phyloP scores from a whole-genome alignment of 2,113 vertebrate species.

The Donacobius atricapilla region DNA sequence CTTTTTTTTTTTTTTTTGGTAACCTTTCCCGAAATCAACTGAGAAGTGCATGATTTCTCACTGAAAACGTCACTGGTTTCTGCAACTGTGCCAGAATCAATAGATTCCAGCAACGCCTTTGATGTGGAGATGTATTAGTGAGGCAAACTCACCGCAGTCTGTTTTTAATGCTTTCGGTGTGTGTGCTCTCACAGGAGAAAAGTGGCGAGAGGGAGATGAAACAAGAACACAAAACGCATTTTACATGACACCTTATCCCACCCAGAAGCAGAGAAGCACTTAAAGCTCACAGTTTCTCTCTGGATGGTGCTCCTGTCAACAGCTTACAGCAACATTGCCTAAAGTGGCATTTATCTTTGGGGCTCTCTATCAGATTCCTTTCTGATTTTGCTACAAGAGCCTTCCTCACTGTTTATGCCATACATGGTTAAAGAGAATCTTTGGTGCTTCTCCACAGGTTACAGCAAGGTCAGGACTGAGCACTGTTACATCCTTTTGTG shows the following conservation, averaged over 20 bases:
- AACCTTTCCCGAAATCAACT: background rate
- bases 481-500: background rate
- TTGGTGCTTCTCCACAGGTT: constrained; percentile 36
- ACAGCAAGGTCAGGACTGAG: constrained; percentile 18
- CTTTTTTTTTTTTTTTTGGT: background rate
- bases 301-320: constrained; percentile 56
- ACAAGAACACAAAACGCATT: background rate
- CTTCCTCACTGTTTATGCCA: background rate
- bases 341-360: constrained; percentile 55
- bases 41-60: constrained; percentile 33
- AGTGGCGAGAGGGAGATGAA: background rate
- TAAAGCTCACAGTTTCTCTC: constrained; percentile 5
- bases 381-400: background rate
- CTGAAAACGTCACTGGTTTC: background rate
- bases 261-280: constrained; percentile 34
- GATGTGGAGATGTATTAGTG: background rate
- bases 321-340: constrained; percentile 45
- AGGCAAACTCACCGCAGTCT: background rate
- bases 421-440: constrained; percentile 45
- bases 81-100: constrained; percentile 13
- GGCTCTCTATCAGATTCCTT: constrained; percentile 57
- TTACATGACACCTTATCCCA: constrained; percentile 37
- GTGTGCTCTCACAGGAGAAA: background rate
- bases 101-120: background rate
- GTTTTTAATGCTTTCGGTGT: background rate